phyloP scores from a whole-genome alignment of 2,113 vertebrate species.

The Chroicocephalus ridibundus region DNA sequence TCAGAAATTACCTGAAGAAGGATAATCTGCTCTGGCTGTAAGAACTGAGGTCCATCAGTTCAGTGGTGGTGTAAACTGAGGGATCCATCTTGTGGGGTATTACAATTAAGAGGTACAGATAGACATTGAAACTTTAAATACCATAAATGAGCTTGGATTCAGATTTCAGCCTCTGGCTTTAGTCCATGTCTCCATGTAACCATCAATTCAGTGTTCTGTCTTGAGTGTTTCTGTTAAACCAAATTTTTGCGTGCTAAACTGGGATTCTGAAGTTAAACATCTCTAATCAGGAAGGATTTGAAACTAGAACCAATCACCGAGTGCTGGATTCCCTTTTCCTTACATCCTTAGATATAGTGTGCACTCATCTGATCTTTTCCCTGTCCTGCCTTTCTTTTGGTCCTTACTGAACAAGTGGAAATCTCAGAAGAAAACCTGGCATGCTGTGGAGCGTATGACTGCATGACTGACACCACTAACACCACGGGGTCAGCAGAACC shows the following conservation, averaged over 20 bases:
- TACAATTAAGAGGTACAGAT: neutral
- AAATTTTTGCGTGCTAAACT: neutral
- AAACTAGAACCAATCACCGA: neutral
- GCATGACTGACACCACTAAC: constrained; percentile 59
- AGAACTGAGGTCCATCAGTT: neutral
- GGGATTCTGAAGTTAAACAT: neutral
- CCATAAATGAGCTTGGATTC: neutral
- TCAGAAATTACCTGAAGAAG: neutral
- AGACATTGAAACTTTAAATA: neutral
- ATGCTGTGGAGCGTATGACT: constrained; percentile 84
- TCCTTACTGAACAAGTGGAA: constrained; percentile 51
- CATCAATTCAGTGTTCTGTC: neutral
- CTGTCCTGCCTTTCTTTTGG: neutral
- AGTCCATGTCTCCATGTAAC: neutral
- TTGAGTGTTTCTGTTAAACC: neutral
- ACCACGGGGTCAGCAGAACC: constrained; percentile 48
- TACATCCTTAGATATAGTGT: neutral
- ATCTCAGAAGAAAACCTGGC: constrained; percentile 73
- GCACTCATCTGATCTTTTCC: neutral
- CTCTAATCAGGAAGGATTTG: neutral
- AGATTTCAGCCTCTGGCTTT: neutral
- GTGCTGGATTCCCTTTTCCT: neutral
- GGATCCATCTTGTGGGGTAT: neutral
- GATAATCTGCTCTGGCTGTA: neutral
- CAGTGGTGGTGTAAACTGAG: neutral